These are phyloP conservation scores for Pollimyrus isidori DNA, from an alignment of 2,113 vertebrate genomes.

Conservation along the genomic window DNA sequence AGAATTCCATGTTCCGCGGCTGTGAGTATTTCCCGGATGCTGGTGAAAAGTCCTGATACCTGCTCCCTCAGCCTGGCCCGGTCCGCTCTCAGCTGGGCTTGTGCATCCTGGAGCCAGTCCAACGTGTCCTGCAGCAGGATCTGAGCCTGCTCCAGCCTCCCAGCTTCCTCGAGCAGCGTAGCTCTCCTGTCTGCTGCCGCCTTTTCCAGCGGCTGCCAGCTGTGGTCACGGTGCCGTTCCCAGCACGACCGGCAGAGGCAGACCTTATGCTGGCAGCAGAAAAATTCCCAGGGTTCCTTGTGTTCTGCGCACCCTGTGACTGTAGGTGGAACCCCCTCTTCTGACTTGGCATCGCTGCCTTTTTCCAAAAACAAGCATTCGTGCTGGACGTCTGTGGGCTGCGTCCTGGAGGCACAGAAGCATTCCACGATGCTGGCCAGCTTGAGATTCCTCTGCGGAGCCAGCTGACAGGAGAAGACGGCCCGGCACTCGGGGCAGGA, in stretches of 20 bases:
- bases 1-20: constrained; percentile 30
- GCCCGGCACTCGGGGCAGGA: constrained; percentile 32
- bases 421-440: constrained; percentile 25
- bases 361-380: neutral
- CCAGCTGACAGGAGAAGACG: neutral
- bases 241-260: constrained; percentile 17
- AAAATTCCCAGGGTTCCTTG: constrained; percentile 16
- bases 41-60: constrained; percentile 11
- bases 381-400: neutral
- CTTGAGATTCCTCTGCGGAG: constrained; percentile 25
- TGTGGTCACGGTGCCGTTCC: constrained; percentile 9
- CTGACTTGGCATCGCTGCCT: neutral
- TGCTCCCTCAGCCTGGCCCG: constrained; percentile 18
- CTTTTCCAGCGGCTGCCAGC: constrained; percentile 13
- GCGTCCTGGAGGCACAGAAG: neutral
- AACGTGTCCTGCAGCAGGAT: constrained; percentile 25
- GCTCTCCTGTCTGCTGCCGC: neutral
- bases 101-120: constrained; percentile 25
- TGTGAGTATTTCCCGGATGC: neutral
- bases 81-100: constrained; percentile 8
- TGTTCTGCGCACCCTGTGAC: neutral
- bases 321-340: neutral
- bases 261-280: constrained; percentile 15
- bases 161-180: neutral
- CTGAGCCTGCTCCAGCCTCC: constrained; percentile 9